Percentiles rank a stretch among this genome's conserved stretches.
These are phyloP conservation scores for Capromys pilorides DNA, from an alignment of 2,797 vertebrate genomes.

Conservation along the genomic window DNA sequence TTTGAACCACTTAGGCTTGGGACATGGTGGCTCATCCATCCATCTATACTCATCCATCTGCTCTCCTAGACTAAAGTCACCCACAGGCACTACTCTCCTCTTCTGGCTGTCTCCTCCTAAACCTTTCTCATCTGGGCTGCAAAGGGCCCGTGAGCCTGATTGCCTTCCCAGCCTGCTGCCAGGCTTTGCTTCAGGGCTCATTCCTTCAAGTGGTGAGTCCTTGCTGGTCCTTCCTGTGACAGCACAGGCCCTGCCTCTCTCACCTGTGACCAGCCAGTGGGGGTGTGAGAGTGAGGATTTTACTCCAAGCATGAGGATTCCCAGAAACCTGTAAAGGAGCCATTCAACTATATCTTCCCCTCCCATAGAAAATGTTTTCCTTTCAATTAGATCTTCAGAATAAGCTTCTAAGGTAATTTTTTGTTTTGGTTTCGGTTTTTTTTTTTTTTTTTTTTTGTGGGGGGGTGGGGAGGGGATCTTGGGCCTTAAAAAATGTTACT, in stretches of 20 bases:
- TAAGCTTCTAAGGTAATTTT: not conserved
- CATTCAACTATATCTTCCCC: not conserved
- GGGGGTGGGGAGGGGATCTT: rapidly evolving
- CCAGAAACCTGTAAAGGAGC: not conserved
- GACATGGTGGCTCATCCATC: rapidly evolving
- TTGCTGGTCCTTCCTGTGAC: not conserved
- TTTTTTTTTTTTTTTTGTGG: not conserved
- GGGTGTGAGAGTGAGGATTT: too few species aligned
- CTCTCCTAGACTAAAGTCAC: not conserved
- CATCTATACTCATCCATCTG: rapidly evolving
- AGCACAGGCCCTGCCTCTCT: not conserved
- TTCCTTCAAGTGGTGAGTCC: not conserved
- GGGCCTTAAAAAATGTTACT: not conserved
- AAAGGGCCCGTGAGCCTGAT: not conserved
- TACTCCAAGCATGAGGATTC: not conserved
- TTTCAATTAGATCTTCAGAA: not conserved
- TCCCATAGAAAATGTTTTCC: not conserved
- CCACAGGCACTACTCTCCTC: not conserved
- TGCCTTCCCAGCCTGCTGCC: not conserved
- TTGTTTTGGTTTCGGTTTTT: too few species aligned
- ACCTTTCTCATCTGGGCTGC: not conserved
- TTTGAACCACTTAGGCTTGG: too few species aligned
- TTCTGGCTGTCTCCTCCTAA: rapidly evolving
- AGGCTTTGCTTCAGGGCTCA: not conserved
- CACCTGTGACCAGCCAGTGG: rapidly evolving